phyloP scores from a whole-genome alignment of 2,888 invertebrate genomes.

The Rhamphomyia laevipes region DNA sequence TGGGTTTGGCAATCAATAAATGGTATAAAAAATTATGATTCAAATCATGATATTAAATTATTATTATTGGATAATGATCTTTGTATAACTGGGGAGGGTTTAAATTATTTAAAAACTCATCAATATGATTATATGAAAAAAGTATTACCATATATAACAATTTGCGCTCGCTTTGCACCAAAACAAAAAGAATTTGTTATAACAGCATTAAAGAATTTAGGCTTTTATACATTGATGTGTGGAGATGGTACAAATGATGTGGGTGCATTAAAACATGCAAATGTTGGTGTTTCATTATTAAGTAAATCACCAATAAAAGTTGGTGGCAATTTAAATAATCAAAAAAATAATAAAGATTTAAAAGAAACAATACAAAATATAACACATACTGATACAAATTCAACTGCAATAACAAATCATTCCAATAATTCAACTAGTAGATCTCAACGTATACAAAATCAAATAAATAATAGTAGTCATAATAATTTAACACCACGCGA shows the following conservation, averaged over 20 bases:
- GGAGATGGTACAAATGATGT: conserved; percentile 99
- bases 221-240: conserved; percentile 93
- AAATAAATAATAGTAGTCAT: conserved; percentile 20
- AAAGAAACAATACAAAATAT: not conserved
- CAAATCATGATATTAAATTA: conserved; percentile 35
- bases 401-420: conserved; percentile 5
- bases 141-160: conserved; percentile 74
- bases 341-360: conserved; percentile 19
- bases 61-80: conserved; percentile 71
- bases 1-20: conserved; percentile 78
- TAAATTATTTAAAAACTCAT: conserved; percentile 54
- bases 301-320: conserved; percentile 63
- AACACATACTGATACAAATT: conserved; percentile 5
- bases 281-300: conserved; percentile 87
- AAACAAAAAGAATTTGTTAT: conserved; percentile 97
- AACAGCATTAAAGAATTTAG: conserved; percentile 69
- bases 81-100: conserved; percentile 90
- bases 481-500: conserved; percentile 27
- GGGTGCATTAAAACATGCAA: conserved; percentile 95
- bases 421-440: not conserved
- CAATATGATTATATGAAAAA: conserved; percentile 51
- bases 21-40: conserved; percentile 33
- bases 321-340: conserved; percentile 17
- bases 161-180: conserved; percentile 95
- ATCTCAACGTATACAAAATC: not conserved